Evolutionary conservation across 1,140 invertebrate genomes (phyloP).

Genomic region (Ostrea denselamellosa): DNA sequence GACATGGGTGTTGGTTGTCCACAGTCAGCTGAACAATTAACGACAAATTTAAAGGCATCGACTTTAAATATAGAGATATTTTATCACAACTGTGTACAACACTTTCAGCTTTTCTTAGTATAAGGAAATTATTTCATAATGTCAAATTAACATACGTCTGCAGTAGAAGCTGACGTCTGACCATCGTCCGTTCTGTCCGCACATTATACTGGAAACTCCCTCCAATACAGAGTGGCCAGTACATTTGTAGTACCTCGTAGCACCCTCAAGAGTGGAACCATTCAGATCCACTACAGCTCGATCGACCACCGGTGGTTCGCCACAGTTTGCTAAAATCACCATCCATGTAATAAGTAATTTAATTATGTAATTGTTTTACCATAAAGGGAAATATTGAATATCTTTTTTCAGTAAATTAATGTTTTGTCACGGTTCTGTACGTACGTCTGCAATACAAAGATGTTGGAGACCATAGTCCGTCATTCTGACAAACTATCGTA

Average conservation of each 20-base stretch:
- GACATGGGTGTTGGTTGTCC: not conserved
- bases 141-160: not conserved
- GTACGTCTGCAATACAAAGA: slow-evolving; percentile 24
- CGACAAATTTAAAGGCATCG: not conserved
- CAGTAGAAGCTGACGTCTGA: slow-evolving; percentile 6
- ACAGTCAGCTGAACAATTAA: slow-evolving; percentile 7
- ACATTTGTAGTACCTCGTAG: not conserved
- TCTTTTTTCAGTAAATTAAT: not conserved
- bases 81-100: not conserved
- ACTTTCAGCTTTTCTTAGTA: not conserved
- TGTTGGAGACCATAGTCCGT: slow-evolving; percentile 5
- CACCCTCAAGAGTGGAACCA: not conserved
- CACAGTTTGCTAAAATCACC: not conserved
- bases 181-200: slow-evolving; percentile 25
- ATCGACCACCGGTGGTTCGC: not conserved
- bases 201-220: not conserved
- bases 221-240: slow-evolving; percentile 3
- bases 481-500: not conserved
- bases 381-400: not conserved
- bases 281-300: not conserved
- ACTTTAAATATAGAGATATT: not conserved
- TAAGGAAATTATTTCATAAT: not conserved
- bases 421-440: not conserved
- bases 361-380: not conserved
- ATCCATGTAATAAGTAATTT: not conserved